A percentile compares a stretch with the other conserved stretches of the same genome.
Evolutionary conservation across 2,113 vertebrate species (phyloP).

Genomic region (Grallaria varia): DNA sequence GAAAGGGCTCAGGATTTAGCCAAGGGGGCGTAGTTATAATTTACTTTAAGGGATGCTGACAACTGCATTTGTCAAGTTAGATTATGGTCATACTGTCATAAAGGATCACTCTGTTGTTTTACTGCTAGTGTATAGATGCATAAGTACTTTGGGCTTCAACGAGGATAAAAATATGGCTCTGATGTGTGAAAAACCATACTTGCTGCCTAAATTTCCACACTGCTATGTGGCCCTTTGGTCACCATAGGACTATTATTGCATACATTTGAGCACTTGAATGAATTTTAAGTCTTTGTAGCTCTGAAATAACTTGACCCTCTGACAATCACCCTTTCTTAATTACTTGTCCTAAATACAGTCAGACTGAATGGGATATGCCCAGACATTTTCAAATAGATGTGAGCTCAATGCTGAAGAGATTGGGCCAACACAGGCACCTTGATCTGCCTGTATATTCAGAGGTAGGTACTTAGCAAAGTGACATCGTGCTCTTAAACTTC

Average conservation of each 20-base stretch:
- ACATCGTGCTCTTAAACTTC: not conserved
- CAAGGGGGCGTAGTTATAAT: conserved; percentile 33
- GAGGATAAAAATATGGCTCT: conserved; percentile 27
- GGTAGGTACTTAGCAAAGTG: not conserved
- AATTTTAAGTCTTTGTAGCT: conserved; percentile 14
- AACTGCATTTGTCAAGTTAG: conserved; percentile 61
- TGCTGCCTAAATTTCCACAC: not conserved
- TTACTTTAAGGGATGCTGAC: conserved; percentile 65
- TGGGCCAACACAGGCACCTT: not conserved
- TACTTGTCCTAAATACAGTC: not conserved
- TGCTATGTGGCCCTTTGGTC: not conserved
- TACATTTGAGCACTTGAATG: not conserved
- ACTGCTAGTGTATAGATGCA: conserved; percentile 25
- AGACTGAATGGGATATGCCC: not conserved
- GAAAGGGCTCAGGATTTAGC: conserved; percentile 52
- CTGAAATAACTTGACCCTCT: conserved; percentile 10
- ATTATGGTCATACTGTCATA: conserved; percentile 38
- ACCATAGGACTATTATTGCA: not conserved
- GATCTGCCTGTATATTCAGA: fast-evolving
- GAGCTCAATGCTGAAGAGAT: not conserved
- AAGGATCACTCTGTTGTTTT: conserved; percentile 52
- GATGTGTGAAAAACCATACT: not conserved
- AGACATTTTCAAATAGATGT: not conserved
- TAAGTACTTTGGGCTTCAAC: conserved; percentile 15
- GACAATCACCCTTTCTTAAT: not conserved